Evolutionary conservation across 2,888 invertebrate genomes (phyloP).

Genomic region (Drosophila ustulata): DNA sequence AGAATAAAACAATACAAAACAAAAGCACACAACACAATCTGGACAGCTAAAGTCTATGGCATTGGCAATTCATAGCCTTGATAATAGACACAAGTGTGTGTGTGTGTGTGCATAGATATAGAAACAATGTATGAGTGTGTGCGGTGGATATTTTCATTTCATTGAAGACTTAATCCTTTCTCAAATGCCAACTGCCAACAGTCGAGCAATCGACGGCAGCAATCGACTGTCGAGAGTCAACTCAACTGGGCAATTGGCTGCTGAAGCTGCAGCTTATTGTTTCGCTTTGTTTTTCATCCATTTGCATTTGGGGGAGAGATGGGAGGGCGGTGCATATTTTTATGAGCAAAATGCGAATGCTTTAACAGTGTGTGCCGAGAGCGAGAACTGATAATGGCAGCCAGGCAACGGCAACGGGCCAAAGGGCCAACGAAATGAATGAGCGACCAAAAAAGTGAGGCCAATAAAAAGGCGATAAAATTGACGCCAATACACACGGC

Average conservation of each 20-base stretch:
- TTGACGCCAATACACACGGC: constrained; percentile 62
- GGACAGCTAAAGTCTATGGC: constrained; percentile 50
- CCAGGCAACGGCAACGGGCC: constrained; percentile 36
- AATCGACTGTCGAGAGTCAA: constrained; percentile 13
- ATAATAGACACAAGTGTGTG: constrained; percentile 23
- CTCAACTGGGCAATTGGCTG: constrained; percentile 51
- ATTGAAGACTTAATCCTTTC: constrained; percentile 76
- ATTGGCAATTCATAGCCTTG: constrained; percentile 46
- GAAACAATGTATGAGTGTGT: constrained; percentile 2
- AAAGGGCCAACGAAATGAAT: constrained; percentile 63
- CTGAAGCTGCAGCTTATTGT: constrained; percentile 47
- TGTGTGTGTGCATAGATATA: background rate
- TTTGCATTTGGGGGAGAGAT: constrained; percentile 19
- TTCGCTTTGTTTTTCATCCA: constrained; percentile 35
- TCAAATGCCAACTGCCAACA: constrained; percentile 23
- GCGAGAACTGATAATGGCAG: constrained; percentile 62
- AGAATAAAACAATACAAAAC: background rate
- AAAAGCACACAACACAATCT: constrained; percentile 34
- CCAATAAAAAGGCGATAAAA: constrained; percentile 82
- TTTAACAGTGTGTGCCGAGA: constrained; percentile 47
- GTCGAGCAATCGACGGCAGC: background rate
- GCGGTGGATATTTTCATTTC: constrained; percentile 54
- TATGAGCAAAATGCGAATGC: constrained; percentile 56
- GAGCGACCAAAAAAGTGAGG: constrained; percentile 77
- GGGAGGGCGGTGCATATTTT: constrained; percentile 63